These are phyloP conservation scores for Gallinago undulata DNA, from an alignment of 2,113 vertebrate genomes.

Conservation along the genomic window DNA sequence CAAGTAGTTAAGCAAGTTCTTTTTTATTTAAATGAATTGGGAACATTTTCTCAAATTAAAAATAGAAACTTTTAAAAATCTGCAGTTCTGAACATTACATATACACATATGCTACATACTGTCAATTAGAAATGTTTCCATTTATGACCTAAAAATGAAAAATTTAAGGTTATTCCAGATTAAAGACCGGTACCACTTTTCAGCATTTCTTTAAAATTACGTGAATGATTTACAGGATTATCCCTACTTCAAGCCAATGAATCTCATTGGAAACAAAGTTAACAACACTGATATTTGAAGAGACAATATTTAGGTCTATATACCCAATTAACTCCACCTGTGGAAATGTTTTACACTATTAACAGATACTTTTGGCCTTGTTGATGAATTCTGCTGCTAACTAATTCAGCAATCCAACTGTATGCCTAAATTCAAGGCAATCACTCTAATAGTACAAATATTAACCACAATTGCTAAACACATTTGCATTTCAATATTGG, in stretches of 20 bases:
- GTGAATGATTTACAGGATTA: not conserved
- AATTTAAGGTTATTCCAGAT: slow-evolving; percentile 12
- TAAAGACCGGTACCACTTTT: not conserved
- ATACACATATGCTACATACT: slow-evolving; percentile 54
- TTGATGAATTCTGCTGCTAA: not conserved
- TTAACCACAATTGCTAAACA: not conserved
- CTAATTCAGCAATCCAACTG: not conserved
- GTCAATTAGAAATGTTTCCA: slow-evolving; percentile 32
- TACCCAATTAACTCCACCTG: not conserved
- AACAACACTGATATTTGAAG: not conserved
- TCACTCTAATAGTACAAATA: not conserved
- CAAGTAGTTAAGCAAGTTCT: slow-evolving; percentile 28
- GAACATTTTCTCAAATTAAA: slow-evolving; percentile 61
- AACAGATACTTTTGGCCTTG: not conserved
- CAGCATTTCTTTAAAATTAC: not conserved
- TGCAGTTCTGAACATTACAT: slow-evolving; percentile 53
- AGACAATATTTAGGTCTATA: not conserved
- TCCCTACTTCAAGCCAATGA: not conserved
- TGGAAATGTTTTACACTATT: not conserved
- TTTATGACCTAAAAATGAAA: slow-evolving; percentile 9
- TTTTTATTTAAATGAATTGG: slow-evolving; percentile 67
- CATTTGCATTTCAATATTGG: not conserved
- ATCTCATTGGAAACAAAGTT: not conserved
- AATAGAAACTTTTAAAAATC: slow-evolving; percentile 66
- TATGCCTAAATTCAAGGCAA: not conserved